Evolutionary conservation across 2,113 vertebrate species (phyloP).

Genomic region (Fukomys damarensis): DNA sequence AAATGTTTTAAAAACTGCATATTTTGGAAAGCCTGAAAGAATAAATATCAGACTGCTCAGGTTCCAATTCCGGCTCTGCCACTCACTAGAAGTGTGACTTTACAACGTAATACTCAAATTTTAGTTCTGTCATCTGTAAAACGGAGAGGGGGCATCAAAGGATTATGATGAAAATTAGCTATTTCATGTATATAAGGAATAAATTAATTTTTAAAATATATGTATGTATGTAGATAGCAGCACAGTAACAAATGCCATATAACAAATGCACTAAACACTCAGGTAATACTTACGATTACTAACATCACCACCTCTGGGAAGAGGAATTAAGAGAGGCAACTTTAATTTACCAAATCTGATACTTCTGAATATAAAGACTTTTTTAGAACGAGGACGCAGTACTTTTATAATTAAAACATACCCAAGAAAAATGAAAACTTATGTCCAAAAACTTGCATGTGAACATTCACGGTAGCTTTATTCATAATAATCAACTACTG

Average conservation of each 20-base stretch:
- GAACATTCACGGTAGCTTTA: not conserved
- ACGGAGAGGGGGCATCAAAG: not conserved
- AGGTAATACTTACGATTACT: not conserved
- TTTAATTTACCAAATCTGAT: not conserved
- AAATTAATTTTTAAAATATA: not conserved
- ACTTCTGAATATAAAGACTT: not conserved
- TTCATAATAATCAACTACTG: not conserved
- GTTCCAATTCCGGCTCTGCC: not conserved
- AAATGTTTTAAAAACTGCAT: not conserved
- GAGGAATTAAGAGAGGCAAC: not conserved
- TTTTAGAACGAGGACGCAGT: not conserved
- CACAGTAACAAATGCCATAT: not conserved
- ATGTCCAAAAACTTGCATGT: not conserved
- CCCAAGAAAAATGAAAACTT: slow-evolving; percentile 22
- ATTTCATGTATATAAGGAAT: not conserved
- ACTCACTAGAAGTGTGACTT: slow-evolving; percentile 3
- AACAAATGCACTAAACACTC: slow-evolving; percentile 16
- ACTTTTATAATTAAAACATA: slow-evolving; percentile 48
- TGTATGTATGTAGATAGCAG: not conserved
- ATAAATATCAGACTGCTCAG: not conserved
- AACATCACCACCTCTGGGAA: not conserved
- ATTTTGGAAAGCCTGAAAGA: slow-evolving; percentile 12
- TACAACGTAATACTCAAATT: not conserved
- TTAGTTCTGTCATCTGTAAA: slow-evolving; percentile 34
- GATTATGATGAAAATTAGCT: slow-evolving; percentile 6